A percentile compares a stretch with the other conserved stretches of the same genome.
These are phyloP conservation scores for Pemphredon lugubris DNA, from an alignment of 2,888 invertebrate genomes.

Conservation along the genomic window DNA sequence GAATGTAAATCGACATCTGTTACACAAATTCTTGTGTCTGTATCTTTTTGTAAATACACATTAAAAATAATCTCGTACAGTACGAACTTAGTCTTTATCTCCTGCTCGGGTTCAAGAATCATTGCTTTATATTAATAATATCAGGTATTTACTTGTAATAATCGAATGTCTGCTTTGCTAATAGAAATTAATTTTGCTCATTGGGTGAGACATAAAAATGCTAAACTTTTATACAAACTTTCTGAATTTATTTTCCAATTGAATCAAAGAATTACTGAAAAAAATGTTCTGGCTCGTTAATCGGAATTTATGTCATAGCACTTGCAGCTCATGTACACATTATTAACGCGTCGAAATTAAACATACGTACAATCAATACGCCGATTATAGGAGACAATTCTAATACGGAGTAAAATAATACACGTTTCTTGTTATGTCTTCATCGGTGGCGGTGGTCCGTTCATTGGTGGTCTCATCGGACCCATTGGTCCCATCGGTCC, in stretches of 20 bases:
- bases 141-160: too few relatives aligned
- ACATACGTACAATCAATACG: conserved; percentile 7
- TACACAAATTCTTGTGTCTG: background rate
- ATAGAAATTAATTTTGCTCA: background rate
- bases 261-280: too few relatives aligned
- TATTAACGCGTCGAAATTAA: background rate
- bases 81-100: background rate
- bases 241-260: background rate
- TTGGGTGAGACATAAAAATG: background rate
- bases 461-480: conserved; percentile 88
- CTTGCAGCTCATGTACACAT: conserved; percentile 10
- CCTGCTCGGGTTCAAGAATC: too few relatives aligned
- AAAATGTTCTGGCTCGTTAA: too few relatives aligned
- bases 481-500: conserved; percentile 88
- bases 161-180: too few relatives aligned
- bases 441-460: conserved; percentile 84
- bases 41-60: conserved; percentile 14
- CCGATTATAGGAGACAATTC: background rate
- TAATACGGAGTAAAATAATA: background rate
- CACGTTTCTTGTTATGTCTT: conserved; percentile 54
- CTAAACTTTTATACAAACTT: background rate
- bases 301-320: background rate
- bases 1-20: background rate
- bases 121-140: too few relatives aligned
- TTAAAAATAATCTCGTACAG: background rate